These are phyloP conservation scores for Macrocentrus cingulum DNA, from an alignment of 1,140 invertebrate species.

Conservation along the genomic window DNA sequence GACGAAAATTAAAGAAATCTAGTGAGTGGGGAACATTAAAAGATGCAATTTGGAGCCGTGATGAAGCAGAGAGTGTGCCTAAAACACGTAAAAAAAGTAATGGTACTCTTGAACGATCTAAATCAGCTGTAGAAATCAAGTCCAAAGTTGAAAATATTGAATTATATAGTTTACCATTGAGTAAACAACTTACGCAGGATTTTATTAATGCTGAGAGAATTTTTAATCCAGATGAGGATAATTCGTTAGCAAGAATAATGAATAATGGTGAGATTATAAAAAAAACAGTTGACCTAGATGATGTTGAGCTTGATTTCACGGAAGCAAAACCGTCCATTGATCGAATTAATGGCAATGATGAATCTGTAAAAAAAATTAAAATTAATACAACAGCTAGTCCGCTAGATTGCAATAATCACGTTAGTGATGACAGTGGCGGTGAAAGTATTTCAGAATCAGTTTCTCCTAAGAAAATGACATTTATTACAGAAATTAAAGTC, in stretches of 20 bases:
- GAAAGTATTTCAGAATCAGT: slow-evolving; percentile 43
- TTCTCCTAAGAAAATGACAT: slow-evolving; percentile 49
- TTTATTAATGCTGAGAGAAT: slow-evolving; percentile 45
- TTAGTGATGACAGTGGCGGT: too few relatives aligned
- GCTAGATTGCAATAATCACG: too few relatives aligned
- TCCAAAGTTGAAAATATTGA: slow-evolving; percentile 40
- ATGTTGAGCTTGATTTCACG: slow-evolving; percentile 46
- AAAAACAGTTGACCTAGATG: slow-evolving; percentile 37
- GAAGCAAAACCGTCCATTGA: slow-evolving; percentile 29
- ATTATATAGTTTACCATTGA: slow-evolving; percentile 47
- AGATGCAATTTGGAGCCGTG: slow-evolving; percentile 66
- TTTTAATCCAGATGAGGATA: slow-evolving; percentile 48
- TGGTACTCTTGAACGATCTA: slow-evolving; percentile 43
- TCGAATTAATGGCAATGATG: too few relatives aligned
- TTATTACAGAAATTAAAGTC: slow-evolving; percentile 60
- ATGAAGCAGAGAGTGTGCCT: slow-evolving; percentile 30
- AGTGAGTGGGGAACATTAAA: slow-evolving; percentile 77
- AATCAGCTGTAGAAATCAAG: slow-evolving; percentile 46
- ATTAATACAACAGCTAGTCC: slow-evolving; percentile 44
- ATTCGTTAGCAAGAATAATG: slow-evolving; percentile 46
- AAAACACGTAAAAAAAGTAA: slow-evolving; percentile 34
- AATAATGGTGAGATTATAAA: slow-evolving; percentile 47
- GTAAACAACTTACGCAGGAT: slow-evolving; percentile 42
- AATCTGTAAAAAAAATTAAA: slow-evolving; percentile 39
- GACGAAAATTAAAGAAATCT: slow-evolving; percentile 69